Evolutionary conservation across 2,888 invertebrate genomes (phyloP), one percentile per base, ranked within the genome.

Genomic region (Sclerodermus sp.): DNA sequence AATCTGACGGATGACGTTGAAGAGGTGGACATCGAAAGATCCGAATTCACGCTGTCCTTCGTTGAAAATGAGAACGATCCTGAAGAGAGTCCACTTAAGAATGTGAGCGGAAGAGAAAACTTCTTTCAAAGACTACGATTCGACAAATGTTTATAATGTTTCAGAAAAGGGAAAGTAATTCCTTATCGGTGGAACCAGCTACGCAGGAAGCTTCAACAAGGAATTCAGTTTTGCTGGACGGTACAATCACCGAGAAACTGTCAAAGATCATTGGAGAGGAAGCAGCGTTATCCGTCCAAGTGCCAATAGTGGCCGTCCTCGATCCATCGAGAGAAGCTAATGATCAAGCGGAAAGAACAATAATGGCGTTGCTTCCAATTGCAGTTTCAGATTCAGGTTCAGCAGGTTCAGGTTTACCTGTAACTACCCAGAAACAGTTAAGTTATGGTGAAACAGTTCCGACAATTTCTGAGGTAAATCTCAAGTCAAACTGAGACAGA

Each of bases 291-390:
- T 49, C 60, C 1, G 8, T 23, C 23, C 3, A 23, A 23, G 52
- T 61, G 2, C 66, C 66, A 3, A 56, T 66, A 16, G 48, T 66
- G 1, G 64, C 66, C 18, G 52, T 66, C 13, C 49, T 66, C 17
- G 52, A 62, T 30, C 52, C 58, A 0, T 47, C 58, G n/a, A 56
- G 49, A 37, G 18, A 14, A 10, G 40, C 53, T 1, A 38, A 45
- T 2, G 38, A 45, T 29, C 51, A 52, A 14, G 49, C 55, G 15
- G 42, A 66, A 2, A 47, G 48, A 1, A 56, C 66, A 1, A 55
- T 64, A 10, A 48, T 60, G 6, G 57, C 63, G 5, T 41, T 60
- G 2, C 17, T 62, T 5, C 55, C 66, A 8, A 45, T 34, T 29
- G 17, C 42, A 1, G 2, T 23, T 23, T 23, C 23, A 3, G 8